Percentiles rank a stretch among this genome's conserved stretches.
Conservation (phyloP, 2,113 vertebrate genomes). For the Chinchilla lanigera region DNA sequence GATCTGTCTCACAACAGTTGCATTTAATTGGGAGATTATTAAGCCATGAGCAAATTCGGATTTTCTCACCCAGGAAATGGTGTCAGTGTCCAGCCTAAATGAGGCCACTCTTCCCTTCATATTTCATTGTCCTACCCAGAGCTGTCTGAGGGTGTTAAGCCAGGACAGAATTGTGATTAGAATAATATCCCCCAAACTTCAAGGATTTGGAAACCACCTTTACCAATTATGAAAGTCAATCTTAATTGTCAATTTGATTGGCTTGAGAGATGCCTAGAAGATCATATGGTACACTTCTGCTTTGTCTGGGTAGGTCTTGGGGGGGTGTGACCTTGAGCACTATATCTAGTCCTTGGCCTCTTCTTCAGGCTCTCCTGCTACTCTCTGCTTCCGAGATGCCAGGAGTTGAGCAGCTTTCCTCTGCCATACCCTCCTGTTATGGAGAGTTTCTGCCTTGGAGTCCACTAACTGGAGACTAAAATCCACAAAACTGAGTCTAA, state of each 20-base stretch:
- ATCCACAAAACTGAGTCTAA: neutral
- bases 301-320: neutral
- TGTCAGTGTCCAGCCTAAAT: neutral
- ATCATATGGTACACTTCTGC: neutral
- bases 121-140: neutral
- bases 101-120: neutral
- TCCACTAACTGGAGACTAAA: neutral
- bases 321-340: neutral
- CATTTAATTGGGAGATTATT: conserved; percentile 80
- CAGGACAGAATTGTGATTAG: neutral
- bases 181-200: neutral
- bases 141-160: rapidly evolving
- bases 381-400: neutral
- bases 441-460: neutral
- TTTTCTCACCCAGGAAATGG: conserved; percentile 59
- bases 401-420: neutral
- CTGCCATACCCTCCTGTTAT: neutral
- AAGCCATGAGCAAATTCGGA: conserved; percentile 53
- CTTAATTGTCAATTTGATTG: neutral
- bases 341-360: neutral
- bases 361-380: neutral
- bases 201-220: neutral
- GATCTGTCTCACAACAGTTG: conserved; percentile 59
- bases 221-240: neutral
- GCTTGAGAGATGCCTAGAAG: neutral